Base-by-base conservation (phyloP, 2,888 invertebrate species). In the Sarcophaga carnaria region DNA sequence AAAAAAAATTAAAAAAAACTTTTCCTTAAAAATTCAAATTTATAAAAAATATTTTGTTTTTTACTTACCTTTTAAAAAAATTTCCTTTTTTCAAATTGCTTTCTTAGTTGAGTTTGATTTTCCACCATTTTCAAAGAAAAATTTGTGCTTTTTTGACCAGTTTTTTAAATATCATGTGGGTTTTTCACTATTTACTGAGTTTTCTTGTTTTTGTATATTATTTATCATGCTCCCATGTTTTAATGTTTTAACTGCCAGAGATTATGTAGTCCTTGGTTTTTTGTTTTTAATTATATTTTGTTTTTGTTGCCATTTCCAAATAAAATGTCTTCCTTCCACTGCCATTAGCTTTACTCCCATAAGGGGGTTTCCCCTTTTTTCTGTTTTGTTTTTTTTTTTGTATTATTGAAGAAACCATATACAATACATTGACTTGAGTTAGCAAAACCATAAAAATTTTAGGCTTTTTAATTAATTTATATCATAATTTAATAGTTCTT, bases 231-330 rank as follows among this genome's bases (percentile, higher is more conserved):
- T 83, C 83, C 83, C 83, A 80, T 79, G 37, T 37, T 37, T 37
- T 37, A 37, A 37, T 1, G 37, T 37, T 86, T 86, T 72, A 80
- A 83, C 83, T 70, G 83, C 83, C 86, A 86, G 86, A 86, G 86
- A 86, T 86, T 86, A 86, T 86, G 83, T 84, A 87, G 86, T 87
- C 86, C 86, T 84, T 87, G 80, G 83, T 87, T 87, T 67, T 83
- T 27, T 45, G 72, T 60, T 67, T 25, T 64, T 49, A 17, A 59
- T 78, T 62, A 3, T n/a, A 22, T 4, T 67, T 20, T 67, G 45
- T n/a, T 69, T 47, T 47, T 27, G 66, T 14, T 47, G 45, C 12
- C 64, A 59, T 80, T 74, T 27, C 27, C 4, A 27, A 27, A 25
- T 25, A 27, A 27, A 5, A 27, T 27, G 27, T 27, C 27, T 27